phyloP scores from a whole-genome alignment of 2,797 vertebrate genomes.

The Cryptoprocta ferox region DNA sequence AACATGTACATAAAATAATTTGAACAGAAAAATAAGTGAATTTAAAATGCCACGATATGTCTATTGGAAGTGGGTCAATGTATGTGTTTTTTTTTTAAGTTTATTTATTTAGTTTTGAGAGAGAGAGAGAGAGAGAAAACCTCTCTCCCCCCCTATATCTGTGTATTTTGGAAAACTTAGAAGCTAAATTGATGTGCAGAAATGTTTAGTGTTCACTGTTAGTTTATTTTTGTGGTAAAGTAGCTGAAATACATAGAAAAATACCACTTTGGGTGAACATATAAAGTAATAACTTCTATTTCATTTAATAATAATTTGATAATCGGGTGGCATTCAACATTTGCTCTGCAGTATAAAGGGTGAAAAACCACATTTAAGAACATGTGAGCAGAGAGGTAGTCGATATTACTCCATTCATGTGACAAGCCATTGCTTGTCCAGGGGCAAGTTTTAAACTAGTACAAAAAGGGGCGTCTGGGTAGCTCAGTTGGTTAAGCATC shows the following conservation, averaged over 20 bases:
- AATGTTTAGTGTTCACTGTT: constrained; percentile 1
- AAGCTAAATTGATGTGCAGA: not conserved
- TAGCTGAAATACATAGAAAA: not conserved
- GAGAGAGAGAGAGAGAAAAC: too few species aligned
- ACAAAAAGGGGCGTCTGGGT: too few species aligned
- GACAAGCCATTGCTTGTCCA: not conserved
- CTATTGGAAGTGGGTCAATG: not conserved
- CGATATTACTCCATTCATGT: not conserved
- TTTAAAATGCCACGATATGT: not conserved
- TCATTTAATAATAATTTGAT: not conserved
- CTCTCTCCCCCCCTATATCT: too few species aligned
- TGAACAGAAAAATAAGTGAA: constrained; percentile 18
- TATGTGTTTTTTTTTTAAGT: too few species aligned
- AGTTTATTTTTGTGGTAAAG: not conserved
- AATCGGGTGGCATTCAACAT: not conserved
- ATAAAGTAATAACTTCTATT: not conserved
- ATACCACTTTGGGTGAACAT: not conserved
- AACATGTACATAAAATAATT: not conserved
- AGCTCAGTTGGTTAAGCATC: too few species aligned
- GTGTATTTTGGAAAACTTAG: not conserved
- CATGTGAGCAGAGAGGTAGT: not conserved
- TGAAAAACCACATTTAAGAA: not conserved
- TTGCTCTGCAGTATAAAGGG: not conserved
- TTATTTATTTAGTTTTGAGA: too few species aligned
- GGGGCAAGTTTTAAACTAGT: not conserved